Base-by-base conservation (phyloP, 2,888 invertebrate genomes). In the Gibbula magus region DNA sequence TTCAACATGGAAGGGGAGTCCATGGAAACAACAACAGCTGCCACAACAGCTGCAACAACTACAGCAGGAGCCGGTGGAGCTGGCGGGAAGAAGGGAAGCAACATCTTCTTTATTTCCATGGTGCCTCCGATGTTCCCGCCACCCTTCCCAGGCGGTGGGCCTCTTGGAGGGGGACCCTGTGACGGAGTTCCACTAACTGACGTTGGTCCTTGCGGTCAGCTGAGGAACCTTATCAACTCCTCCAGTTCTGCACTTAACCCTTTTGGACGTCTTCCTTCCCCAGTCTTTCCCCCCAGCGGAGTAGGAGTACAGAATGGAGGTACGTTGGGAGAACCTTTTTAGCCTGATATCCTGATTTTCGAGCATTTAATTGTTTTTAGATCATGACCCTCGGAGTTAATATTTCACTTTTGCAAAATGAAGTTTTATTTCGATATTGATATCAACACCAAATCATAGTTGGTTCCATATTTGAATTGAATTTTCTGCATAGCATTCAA, bases 101-200 rank as follows among this genome's bases (percentile, higher is more conserved):
- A 73, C 56, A 78, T 78, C 54, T 32, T 78, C 10, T 52, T 78
- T 56, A 74, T 73, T 25, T 45, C 73, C 4, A 54, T 56, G 39
- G 54, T 78, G 20, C 56, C 56, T n/a, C 78, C 78, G 1, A 67
- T 56, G 29, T 74, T 78, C 16, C 53, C 56, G n/a, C 78, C 78
- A 39, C 78, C 78, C 53, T 73, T 74, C 35, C 56, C 74, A 13
- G 77, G 66, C 8, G 61, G 32, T 8, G 45, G 13, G 1, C 70
- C 70, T 20, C n/a, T 70, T 16, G 39, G 18, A n/a, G 22, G 20
- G 8, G 70, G 70, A 18, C 35, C 39, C 10, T 70, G 70, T 32
- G 4, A 3, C 13, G 39, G 70, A 18, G 25, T 8, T 2, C 7
- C 10, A 16, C 61, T 25, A 29, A 39, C 18, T 39, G 16, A 13